Evolutionary conservation across 2,888 invertebrate genomes (phyloP).

Genomic region (Dioctria linearis): DNA sequence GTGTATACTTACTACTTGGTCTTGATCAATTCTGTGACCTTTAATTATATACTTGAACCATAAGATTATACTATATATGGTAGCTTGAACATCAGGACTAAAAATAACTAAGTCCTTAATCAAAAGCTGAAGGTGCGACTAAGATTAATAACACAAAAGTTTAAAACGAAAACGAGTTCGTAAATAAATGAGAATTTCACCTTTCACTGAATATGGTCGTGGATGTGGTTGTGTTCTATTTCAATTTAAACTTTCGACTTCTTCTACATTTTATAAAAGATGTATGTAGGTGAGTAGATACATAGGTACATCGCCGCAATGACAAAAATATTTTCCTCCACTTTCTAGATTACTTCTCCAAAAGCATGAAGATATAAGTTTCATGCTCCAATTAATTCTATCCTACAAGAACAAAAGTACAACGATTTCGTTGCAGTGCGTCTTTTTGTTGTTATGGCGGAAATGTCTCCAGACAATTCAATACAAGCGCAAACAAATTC

Average conservation of each 20-base stretch:
- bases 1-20: too few relatives aligned
- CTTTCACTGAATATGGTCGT: too few relatives aligned
- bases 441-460: neutral
- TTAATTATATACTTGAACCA: too few relatives aligned
- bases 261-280: too few relatives aligned
- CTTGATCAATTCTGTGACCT: too few relatives aligned
- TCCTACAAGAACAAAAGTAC: neutral
- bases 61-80: too few relatives aligned
- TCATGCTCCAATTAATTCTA: conserved; percentile 20
- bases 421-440: conserved; percentile 11
- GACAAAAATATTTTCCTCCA: conserved; percentile 1
- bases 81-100: too few relatives aligned
- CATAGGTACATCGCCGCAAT: neutral
- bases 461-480: conserved; percentile 12
- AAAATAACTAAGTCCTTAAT: too few relatives aligned
- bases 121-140: too few relatives aligned
- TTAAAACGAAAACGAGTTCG: neutral
- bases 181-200: conserved; percentile 6
- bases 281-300: too few relatives aligned
- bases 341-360: neutral
- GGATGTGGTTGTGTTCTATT: too few relatives aligned
- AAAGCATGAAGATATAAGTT: neutral
- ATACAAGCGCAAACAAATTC: neutral
- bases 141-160: neutral
- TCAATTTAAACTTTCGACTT: too few relatives aligned